Percentiles rank a stretch among this genome's conserved stretches.
Evolutionary conservation across 2,113 vertebrate species (phyloP).

Genomic region (Psammodynastes pulverulentus): DNA sequence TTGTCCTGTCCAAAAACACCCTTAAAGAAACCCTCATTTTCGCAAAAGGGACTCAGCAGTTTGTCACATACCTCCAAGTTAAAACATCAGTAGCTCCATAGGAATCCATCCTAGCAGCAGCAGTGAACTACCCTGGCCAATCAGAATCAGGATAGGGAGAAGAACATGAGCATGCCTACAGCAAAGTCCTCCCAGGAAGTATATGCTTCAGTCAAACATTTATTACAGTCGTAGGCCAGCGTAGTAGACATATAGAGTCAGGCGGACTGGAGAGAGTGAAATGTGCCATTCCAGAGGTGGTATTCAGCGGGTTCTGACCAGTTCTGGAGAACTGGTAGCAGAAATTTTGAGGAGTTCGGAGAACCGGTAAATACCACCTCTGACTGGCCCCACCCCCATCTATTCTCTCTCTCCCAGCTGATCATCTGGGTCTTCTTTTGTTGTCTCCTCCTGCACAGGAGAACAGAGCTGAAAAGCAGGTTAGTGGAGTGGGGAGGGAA

Average conservation of each 20-base stretch:
- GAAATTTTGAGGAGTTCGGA: too few species aligned
- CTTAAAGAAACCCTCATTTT: background rate
- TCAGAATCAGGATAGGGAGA: background rate
- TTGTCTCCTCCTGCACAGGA: too few species aligned
- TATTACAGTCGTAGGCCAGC: background rate
- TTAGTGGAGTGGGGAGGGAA: too few species aligned
- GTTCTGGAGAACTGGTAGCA: too few species aligned
- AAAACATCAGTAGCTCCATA: background rate
- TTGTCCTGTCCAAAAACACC: background rate
- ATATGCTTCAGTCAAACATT: background rate
- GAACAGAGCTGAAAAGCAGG: too few species aligned
- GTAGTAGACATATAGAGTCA: background rate
- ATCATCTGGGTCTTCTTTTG: too few species aligned
- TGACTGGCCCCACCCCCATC: too few species aligned
- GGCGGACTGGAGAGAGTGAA: background rate
- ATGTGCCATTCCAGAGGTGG: too few species aligned
- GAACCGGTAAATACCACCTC: too few species aligned
- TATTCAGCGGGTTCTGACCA: too few species aligned
- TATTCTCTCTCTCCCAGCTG: too few species aligned
- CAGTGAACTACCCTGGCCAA: background rate
- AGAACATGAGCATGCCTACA: background rate
- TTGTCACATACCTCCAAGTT: background rate
- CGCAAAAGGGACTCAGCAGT: background rate
- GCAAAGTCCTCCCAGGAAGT: background rate
- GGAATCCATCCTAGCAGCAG: background rate